Evolutionary conservation across 2,888 invertebrate species (phyloP).

Genomic region (Dromius quadrimaculatus): DNA sequence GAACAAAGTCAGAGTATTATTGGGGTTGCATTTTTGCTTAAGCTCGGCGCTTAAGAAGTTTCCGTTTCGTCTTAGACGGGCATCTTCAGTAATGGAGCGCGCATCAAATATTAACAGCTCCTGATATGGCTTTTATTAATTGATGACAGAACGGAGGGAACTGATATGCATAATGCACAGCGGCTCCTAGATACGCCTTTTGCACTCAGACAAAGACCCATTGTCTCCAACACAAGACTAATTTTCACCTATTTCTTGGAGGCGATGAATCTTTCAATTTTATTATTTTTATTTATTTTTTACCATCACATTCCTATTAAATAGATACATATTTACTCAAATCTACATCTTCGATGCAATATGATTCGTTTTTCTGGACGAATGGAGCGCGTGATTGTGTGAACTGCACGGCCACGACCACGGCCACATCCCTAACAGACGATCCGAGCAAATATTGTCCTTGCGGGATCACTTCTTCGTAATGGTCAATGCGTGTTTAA

Average conservation of each 20-base stretch:
- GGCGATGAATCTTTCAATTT: too few relatives aligned
- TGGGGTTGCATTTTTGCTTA: slow-evolving; percentile 33
- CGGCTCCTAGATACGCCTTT: neutral
- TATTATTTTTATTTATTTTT: too few relatives aligned
- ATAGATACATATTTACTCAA: neutral
- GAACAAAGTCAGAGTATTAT: slow-evolving; percentile 7
- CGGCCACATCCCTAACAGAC: neutral
- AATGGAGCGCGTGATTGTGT: slow-evolving; percentile 7
- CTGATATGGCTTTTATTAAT: slow-evolving; percentile 69
- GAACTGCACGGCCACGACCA: neutral
- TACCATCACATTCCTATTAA: neutral
- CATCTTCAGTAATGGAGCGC: slow-evolving; percentile 62
- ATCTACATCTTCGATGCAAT: neutral
- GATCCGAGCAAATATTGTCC: slow-evolving; percentile 8
- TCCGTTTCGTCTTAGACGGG: slow-evolving; percentile 39
- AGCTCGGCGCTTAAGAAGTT: slow-evolving; percentile 30
- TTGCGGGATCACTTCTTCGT: slow-evolving; percentile 3
- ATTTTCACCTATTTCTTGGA: too few relatives aligned
- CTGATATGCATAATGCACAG: slow-evolving; percentile 49
- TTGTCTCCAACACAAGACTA: neutral
- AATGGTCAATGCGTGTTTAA: slow-evolving; percentile 45
- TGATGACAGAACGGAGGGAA: slow-evolving; percentile 63
- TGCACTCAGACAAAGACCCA: slow-evolving; percentile 11
- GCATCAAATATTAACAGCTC: slow-evolving; percentile 66
- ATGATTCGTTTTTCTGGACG: neutral